Conservation (phyloP, 2,113 vertebrate species). For the Cervus canadensis region DNA sequence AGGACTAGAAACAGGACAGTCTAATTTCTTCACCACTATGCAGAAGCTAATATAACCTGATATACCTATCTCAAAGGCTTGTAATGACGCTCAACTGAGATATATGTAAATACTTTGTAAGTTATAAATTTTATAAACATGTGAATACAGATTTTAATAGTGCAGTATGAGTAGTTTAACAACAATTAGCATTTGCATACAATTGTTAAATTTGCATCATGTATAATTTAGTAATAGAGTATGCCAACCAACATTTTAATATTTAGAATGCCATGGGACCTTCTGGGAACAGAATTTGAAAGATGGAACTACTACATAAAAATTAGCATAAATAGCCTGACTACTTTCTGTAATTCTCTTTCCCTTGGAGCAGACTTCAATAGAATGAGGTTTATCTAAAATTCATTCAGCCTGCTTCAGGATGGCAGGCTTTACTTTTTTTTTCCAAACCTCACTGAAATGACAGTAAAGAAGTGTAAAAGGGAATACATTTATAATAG, state of each 20-base stretch:
- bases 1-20: neutral
- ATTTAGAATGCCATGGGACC: slow-evolving; percentile 21
- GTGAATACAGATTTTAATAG: slow-evolving; percentile 30
- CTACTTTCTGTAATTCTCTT: slow-evolving; percentile 22
- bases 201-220: slow-evolving; percentile 40
- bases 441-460: neutral
- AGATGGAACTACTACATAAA: neutral
- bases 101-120: slow-evolving; percentile 19
- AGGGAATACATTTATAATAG: slow-evolving; percentile 1
- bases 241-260: slow-evolving; percentile 36
- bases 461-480: slow-evolving; percentile 27
- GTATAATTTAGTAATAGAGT: slow-evolving; percentile 44
- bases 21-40: neutral
- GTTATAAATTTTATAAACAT: neutral
- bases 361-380: slow-evolving; percentile 13
- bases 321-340: slow-evolving; percentile 24
- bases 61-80: neutral
- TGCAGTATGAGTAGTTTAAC: slow-evolving; percentile 12
- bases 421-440: neutral
- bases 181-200: slow-evolving; percentile 39
- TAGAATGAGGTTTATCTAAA: slow-evolving; percentile 46
- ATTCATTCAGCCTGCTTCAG: neutral
- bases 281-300: slow-evolving; percentile 41
- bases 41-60: neutral
- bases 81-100: neutral